Evolutionary conservation across 2,797 vertebrate genomes (phyloP).

Genomic region (Molossus alvarezi): DNA sequence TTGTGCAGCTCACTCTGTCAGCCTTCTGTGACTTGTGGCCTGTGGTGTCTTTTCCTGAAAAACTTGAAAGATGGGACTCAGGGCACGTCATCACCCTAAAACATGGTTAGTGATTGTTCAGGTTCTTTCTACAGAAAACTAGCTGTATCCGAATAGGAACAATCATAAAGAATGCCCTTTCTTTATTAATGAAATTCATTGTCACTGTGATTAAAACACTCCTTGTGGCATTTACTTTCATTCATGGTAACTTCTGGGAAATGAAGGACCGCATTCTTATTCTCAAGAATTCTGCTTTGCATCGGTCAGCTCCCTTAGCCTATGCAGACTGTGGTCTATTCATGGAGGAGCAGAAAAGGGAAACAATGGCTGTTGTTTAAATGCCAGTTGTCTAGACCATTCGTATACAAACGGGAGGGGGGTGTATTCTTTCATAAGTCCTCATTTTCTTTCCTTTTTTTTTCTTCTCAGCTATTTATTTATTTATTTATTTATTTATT

Average conservation of each 20-base stretch:
- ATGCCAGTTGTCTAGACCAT: conserved; percentile 3
- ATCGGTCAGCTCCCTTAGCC: conserved; percentile 46
- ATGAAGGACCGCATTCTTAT: conserved; percentile 71
- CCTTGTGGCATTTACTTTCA: conserved; percentile 74
- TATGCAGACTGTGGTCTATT: conserved; percentile 67
- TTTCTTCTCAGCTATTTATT: too few relatives aligned
- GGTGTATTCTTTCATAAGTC: background rate
- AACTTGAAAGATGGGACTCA: background rate
- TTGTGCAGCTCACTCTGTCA: background rate
- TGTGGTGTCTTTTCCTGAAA: background rate
- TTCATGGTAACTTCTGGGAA: conserved; percentile 76
- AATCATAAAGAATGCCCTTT: background rate
- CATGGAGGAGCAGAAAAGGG: background rate
- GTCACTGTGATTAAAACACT: conserved; percentile 37
- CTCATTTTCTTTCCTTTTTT: background rate
- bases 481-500: too few relatives aligned
- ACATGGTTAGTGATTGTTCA: background rate
- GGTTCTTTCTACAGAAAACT: background rate
- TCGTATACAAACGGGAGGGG: background rate
- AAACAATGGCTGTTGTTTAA: background rate
- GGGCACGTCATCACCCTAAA: background rate
- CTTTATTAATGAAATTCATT: conserved; percentile 26
- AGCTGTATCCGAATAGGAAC: background rate
- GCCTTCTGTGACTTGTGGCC: background rate
- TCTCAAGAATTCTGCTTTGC: conserved; percentile 58